Conservation (phyloP, 2,888 invertebrate species). For the Lumbricus terrestris region DNA sequence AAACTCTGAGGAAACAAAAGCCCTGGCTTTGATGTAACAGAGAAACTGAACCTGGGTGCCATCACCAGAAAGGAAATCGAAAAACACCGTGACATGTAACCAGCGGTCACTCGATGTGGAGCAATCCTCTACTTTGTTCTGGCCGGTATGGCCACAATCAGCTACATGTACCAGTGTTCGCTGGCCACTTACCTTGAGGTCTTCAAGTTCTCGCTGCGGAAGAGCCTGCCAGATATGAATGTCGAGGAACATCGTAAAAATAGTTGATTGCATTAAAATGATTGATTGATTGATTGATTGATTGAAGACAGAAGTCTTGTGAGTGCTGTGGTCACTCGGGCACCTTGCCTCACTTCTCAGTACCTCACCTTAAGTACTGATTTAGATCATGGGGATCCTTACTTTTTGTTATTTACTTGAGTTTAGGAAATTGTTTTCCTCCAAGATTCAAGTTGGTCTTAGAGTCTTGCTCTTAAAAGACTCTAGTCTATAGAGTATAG, state of each 20-base stretch:
- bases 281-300: too few relatives aligned
- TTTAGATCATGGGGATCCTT: too few relatives aligned
- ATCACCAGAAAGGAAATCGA: conserved; percentile 80
- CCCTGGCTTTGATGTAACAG: conserved; percentile 77
- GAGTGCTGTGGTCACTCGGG: too few relatives aligned
- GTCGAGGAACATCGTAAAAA: conserved; percentile 70
- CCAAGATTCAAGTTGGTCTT: neutral
- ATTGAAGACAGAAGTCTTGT: too few relatives aligned
- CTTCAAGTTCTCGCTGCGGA: conserved; percentile 69
- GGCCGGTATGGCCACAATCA: conserved; percentile 83
- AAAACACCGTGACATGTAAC: conserved; percentile 77
- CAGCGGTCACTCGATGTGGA: conserved; percentile 80
- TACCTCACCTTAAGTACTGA: too few relatives aligned
- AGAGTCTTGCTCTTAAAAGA: too few relatives aligned
- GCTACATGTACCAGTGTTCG: conserved; percentile 90
- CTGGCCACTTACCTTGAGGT: conserved; percentile 80
- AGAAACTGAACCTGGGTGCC: conserved; percentile 75
- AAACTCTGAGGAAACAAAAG: conserved; percentile 86
- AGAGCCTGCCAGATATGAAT: conserved; percentile 79
- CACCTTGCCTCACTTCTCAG: too few relatives aligned
- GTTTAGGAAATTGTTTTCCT: neutral
- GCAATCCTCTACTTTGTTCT: conserved; percentile 87
- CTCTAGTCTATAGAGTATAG: too few relatives aligned
- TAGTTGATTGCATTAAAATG: too few relatives aligned
- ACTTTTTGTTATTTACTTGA: too few relatives aligned